Conservation (phyloP, 2,888 invertebrate species). For the Antheraea assamensis region DNA sequence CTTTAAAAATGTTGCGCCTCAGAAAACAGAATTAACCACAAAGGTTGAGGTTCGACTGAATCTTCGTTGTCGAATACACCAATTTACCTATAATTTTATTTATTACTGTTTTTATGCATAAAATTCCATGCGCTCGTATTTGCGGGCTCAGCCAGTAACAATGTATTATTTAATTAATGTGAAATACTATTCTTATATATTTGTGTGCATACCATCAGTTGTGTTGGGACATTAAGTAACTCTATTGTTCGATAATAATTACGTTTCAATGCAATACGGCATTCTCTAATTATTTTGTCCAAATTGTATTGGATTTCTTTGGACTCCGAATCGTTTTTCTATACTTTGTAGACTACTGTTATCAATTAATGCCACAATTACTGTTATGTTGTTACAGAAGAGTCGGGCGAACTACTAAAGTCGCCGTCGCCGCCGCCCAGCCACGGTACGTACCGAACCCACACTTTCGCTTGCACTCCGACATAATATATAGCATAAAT, state of each 20-base stretch:
- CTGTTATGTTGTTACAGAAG: slow-evolving; percentile 70
- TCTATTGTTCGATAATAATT: not conserved
- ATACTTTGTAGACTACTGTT: not conserved
- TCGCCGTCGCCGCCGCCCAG: slow-evolving; percentile 90
- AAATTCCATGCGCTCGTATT: too few species aligned
- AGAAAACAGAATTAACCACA: too few species aligned
- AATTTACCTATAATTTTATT: too few species aligned
- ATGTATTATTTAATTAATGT: too few species aligned
- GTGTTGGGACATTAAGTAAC: too few species aligned
- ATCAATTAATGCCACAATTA: not conserved
- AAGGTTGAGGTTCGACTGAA: too few species aligned
- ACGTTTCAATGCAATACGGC: not conserved
- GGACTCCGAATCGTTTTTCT: not conserved
- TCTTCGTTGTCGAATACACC: too few species aligned
- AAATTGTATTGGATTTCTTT: not conserved
- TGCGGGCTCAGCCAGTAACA: too few species aligned
- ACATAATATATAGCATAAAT: not conserved
- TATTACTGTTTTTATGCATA: too few species aligned
- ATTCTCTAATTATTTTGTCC: not conserved
- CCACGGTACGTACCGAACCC: slow-evolving; percentile 82
- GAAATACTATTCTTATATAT: too few species aligned
- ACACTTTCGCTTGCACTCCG: not conserved
- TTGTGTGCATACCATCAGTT: too few species aligned
- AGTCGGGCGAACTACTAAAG: slow-evolving; percentile 86
- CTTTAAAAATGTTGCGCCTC: too few species aligned